Percentiles rank a stretch among this genome's conserved stretches.
Conservation (phyloP, 2,888 invertebrate species). For the Leptopilina syphax region DNA sequence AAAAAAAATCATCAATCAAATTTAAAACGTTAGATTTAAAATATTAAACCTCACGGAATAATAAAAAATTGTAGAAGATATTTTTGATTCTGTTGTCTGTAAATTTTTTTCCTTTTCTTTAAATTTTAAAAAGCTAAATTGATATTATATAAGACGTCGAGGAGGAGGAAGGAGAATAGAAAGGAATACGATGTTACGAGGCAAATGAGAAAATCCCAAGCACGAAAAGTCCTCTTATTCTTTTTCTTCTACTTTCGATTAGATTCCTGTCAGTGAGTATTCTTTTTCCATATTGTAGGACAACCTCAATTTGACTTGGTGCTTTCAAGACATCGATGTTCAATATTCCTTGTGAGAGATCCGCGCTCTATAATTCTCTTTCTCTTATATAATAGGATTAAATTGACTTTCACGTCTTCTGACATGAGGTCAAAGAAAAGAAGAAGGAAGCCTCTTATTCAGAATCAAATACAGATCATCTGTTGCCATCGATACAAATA, state of each 20-base stretch:
- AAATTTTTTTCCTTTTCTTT: no score
- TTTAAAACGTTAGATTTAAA: no score
- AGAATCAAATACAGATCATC: neutral
- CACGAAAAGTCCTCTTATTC: neutral
- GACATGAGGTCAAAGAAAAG: neutral
- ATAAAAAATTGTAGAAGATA: no score
- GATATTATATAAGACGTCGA: no score
- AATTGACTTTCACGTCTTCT: constrained; percentile 3
- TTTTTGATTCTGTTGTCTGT: no score
- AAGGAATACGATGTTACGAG: neutral
- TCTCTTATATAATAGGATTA: constrained; percentile 35
- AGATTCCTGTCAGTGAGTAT: neutral
- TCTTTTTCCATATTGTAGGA: constrained; percentile 1
- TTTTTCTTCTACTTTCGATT: constrained; percentile 5
- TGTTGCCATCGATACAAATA: neutral
- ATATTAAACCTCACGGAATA: no score
- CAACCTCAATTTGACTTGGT: constrained; percentile 16
- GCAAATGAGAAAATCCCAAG: neutral
- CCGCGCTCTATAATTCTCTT: neutral
- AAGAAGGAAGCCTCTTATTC: neutral
- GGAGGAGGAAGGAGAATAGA: neutral
- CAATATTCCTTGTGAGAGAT: constrained; percentile 17
- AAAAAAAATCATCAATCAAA: no score
- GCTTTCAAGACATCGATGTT: constrained; percentile 19
- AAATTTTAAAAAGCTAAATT: no score